These are phyloP conservation scores for Diplosoma virens DNA, from an alignment of 23 tunicate genomes.

Conservation along the genomic window DNA sequence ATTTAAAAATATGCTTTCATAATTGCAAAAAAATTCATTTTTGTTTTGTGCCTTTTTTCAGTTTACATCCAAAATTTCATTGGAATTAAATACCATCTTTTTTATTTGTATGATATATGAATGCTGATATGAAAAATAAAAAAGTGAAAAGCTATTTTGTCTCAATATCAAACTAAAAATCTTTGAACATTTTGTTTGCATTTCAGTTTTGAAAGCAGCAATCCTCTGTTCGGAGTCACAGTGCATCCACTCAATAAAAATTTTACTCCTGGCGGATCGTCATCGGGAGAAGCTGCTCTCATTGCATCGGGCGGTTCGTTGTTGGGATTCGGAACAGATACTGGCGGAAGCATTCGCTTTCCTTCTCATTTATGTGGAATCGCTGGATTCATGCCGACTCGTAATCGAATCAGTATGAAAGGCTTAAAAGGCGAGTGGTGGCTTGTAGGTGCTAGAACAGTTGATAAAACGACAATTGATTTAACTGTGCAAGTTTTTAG, in stretches of 20 bases:
- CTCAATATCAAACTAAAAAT: too few relatives aligned
- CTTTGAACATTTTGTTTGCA: background rate
- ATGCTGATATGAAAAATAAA: too few relatives aligned
- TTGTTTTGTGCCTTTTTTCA: too few relatives aligned
- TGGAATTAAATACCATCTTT: too few relatives aligned
- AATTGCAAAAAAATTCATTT: too few relatives aligned
- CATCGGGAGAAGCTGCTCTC: conserved; percentile 77
- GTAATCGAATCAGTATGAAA: conserved; percentile 35
- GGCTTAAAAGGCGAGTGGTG: conserved; percentile 41
- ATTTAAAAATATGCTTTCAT: too few relatives aligned
- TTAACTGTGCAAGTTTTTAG: too few relatives aligned
- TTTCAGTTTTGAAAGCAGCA: conserved; percentile 72
- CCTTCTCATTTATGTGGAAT: conserved; percentile 87
- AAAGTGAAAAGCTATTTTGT: too few relatives aligned
- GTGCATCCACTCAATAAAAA: conserved; percentile 47
- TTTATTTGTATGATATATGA: too few relatives aligned
- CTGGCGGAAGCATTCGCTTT: conserved; percentile 74
- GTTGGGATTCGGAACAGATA: conserved; percentile 87
- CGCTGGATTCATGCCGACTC: conserved; percentile 76
- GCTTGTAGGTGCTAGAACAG: too few relatives aligned
- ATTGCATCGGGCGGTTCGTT: conserved; percentile 66
- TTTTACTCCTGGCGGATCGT: conserved; percentile 77
- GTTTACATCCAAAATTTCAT: too few relatives aligned
- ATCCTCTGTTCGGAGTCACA: conserved; percentile 72
- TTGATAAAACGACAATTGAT: too few relatives aligned